Evolutionary conservation across 2,888 invertebrate species (phyloP).

Genomic region (Xestoiulus laeticollis): DNA sequence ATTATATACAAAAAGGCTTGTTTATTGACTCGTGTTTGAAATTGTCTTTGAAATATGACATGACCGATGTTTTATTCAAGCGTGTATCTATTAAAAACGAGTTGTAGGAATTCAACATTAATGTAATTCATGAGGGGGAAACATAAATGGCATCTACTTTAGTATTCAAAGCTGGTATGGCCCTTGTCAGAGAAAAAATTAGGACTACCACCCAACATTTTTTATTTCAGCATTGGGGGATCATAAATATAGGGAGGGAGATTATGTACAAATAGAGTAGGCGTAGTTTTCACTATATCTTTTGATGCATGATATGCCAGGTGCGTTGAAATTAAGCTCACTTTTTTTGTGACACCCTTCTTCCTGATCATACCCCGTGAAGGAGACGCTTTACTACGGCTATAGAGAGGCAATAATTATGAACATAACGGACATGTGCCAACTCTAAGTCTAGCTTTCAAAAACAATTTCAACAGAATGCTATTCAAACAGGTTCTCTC

Average conservation of each 20-base stretch:
- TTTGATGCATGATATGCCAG: background rate
- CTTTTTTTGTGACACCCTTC: conserved; percentile 3
- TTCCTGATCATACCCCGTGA: background rate
- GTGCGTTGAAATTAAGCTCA: background rate
- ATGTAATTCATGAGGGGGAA: background rate
- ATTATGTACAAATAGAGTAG: background rate
- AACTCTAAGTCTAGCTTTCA: background rate
- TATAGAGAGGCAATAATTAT: conserved; percentile 6
- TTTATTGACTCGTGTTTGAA: too few species aligned
- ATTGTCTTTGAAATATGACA: too few species aligned
- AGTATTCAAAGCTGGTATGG: too few species aligned
- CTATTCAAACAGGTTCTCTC: conserved; percentile 30
- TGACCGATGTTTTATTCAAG: too few species aligned
- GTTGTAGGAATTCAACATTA: background rate
- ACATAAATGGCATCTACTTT: too few species aligned
- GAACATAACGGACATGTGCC: conserved; percentile 31
- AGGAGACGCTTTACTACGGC: background rate
- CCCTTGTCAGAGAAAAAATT: too few species aligned
- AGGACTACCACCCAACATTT: too few species aligned
- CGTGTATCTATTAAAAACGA: too few species aligned
- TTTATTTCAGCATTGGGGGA: too few species aligned
- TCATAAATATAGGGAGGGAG: too few species aligned
- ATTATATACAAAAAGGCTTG: too few species aligned
- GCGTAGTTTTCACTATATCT: too few species aligned
- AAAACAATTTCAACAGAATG: background rate